Percentiles rank a stretch among this genome's conserved stretches.
Evolutionary conservation across 1,140 invertebrate species (phyloP).

Genomic region (Atta texana): DNA sequence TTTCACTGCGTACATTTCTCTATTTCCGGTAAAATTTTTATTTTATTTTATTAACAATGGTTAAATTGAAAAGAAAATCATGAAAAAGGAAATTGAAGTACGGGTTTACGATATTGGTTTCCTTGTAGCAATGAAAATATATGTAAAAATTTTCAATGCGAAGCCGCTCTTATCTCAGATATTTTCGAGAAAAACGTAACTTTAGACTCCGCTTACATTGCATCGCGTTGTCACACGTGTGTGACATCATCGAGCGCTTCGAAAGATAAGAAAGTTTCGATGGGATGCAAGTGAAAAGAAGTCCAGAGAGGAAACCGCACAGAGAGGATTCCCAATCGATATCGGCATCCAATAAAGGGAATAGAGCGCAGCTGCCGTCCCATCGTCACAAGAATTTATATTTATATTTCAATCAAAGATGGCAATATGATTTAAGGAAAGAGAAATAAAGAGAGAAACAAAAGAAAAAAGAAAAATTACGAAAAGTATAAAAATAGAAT

Average conservation of each 20-base stretch:
- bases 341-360: conserved; percentile 75
- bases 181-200: conserved; percentile 35
- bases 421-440: conserved; percentile 8
- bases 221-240: conserved; percentile 55
- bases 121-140: conserved; percentile 33
- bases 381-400: conserved; percentile 62
- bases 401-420: conserved; percentile 63
- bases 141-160: conserved; percentile 47
- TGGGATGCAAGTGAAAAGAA: conserved; percentile 51
- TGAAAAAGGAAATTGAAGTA: conserved; percentile 35
- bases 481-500: conserved; percentile 2
- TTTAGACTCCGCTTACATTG: conserved; percentile 40
- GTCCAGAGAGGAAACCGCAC: conserved; percentile 35
- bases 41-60: conserved; percentile 10
- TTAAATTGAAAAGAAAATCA: conserved; percentile 28
- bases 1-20: not conserved
- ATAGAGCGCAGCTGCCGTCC: conserved; percentile 60
- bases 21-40: conserved; percentile 27
- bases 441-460: not conserved
- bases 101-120: not conserved
- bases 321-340: conserved; percentile 62
- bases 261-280: conserved; percentile 65
- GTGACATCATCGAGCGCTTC: conserved; percentile 54
- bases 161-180: conserved; percentile 46
- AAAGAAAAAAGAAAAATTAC: not conserved